These are phyloP conservation scores for Epinephelus moara DNA, from an alignment of 2,113 vertebrate species.

Conservation along the genomic window DNA sequence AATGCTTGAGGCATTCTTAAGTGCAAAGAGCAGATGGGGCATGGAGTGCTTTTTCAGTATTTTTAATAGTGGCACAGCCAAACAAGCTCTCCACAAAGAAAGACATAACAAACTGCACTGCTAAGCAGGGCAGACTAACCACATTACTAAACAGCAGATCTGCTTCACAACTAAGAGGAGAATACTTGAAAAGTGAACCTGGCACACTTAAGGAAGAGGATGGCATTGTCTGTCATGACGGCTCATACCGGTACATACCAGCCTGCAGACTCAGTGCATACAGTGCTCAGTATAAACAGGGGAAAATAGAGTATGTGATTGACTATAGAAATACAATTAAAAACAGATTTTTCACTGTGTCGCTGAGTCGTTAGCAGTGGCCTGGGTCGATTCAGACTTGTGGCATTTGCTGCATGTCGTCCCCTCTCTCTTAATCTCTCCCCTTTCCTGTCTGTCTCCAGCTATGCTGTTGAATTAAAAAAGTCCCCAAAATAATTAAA, in stretches of 20 bases:
- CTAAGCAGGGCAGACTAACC: not conserved
- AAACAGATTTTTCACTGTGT: not conserved
- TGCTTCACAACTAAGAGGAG: not conserved
- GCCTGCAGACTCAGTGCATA: not conserved
- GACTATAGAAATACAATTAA: not conserved
- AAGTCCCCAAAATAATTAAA: too few relatives aligned
- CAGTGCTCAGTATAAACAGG: not conserved
- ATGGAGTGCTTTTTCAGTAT: constrained; percentile 21
- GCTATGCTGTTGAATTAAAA: too few relatives aligned
- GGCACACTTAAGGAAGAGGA: not conserved
- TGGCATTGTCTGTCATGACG: not conserved
- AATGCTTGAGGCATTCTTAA: not conserved
- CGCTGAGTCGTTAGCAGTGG: too few relatives aligned
- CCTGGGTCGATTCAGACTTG: too few relatives aligned
- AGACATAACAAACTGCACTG: constrained; percentile 2
- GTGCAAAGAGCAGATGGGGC: constrained; percentile 13
- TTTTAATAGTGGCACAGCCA: constrained; percentile 1
- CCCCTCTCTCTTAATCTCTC: too few relatives aligned
- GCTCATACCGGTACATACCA: not conserved
- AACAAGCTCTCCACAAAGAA: constrained; percentile 1
- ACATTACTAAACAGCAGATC: not conserved
- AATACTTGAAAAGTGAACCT: not conserved
- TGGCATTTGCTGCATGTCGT: too few relatives aligned
- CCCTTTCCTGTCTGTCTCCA: too few relatives aligned
- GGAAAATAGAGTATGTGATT: not conserved